Base-by-base conservation (phyloP, 2,797 vertebrate genomes). In the Linurgus olivaceus region DNA sequence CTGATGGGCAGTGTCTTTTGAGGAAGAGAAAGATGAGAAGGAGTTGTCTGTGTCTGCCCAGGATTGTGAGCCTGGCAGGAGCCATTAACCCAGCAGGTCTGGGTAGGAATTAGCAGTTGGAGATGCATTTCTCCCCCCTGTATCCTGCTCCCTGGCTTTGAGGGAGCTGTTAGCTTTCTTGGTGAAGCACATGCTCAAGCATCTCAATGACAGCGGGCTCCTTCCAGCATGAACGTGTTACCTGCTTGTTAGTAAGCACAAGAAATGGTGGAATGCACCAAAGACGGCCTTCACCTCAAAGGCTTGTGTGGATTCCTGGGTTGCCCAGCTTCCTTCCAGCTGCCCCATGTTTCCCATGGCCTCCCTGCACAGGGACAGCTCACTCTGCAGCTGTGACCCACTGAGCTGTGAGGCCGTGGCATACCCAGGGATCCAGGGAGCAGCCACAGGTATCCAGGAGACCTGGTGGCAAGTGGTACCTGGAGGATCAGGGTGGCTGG, bases 171-270 rank as follows among this genome's bases (percentile, higher is more conserved):
- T 75, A 40, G 61, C 55, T 87, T 92, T 92, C 86, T 86, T 75
- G 55, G n/a, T 5, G 29, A 86, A 97, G 84, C 76, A 96, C 88
- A 66, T 91, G 81, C 45, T 96, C 37, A 50, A 88, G 79, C 48
- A 88, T 76, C 78, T 79, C 23, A 8, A 86, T 15, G 63, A 66
- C 85, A 96, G 68, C 42, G 17, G 7, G 9, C 28, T 92, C 47
- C 67, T 93, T 88, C 72, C 62, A 65, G 74, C 78, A 65, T 90
- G 71, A 90, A 90, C 76, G 45, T 20, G 15, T 90, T 93, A 83
- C 77, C 79, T 65, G 13, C 62, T 87, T 86, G 42, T 66, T 67
- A 75, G 75, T 62, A 94, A 95, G 68, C 80, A 93, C 74, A 73
- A 92, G 70, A 90, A 92, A 40, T 45, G 52, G 68, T 72, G n/a